Evolutionary conservation across 35 echinoderm and acorn worm species (phyloP).

Genomic region (Lytechinus variegatus): DNA sequence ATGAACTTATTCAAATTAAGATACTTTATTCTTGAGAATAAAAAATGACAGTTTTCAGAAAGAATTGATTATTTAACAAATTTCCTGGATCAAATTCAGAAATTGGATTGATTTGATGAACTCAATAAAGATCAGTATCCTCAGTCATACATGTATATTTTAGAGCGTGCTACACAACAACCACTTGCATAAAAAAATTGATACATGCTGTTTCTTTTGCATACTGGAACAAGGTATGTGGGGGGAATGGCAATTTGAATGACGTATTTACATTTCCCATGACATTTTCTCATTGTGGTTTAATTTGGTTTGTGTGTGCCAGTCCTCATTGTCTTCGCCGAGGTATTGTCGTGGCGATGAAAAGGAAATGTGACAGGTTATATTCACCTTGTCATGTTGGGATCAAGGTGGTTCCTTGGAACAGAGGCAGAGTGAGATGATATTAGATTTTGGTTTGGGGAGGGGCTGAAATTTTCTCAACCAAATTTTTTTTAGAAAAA

Average conservation of each 20-base stretch:
- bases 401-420: background rate
- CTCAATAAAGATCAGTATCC: background rate
- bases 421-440: no score
- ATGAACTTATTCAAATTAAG: no score
- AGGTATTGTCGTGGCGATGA: background rate
- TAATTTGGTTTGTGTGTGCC: background rate
- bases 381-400: background rate
- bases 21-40: no score
- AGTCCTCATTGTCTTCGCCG: background rate
- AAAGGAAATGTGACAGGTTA: constrained; percentile 16
- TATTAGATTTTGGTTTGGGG: no score
- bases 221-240: background rate
- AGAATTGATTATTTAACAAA: no score
- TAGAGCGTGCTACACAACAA: background rate
- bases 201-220: background rate
- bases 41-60: no score
- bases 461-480: no score
- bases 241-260: background rate
- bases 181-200: background rate
- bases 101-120: no score
- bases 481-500: no score
- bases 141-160: background rate
- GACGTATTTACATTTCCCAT: constrained; percentile 45
- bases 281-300: constrained; percentile 10
- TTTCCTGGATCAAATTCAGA: no score